phyloP scores from a whole-genome alignment of 1,140 invertebrate species.

The Cataglyphis hispanica region DNA sequence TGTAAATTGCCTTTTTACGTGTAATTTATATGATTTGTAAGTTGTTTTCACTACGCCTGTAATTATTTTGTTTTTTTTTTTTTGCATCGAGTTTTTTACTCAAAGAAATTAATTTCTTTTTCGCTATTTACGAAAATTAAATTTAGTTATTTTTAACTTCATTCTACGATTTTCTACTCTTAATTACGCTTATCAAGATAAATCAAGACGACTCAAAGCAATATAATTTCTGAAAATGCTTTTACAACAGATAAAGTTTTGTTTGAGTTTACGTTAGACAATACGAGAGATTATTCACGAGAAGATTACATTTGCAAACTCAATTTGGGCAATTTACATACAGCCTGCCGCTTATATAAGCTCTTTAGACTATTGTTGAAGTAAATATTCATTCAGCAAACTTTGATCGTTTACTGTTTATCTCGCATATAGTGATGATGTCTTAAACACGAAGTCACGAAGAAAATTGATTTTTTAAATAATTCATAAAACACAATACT shows the following conservation, averaged over 20 bases:
- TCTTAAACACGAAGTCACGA: not conserved
- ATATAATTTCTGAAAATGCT: constrained; percentile 27
- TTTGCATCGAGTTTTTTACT: not conserved
- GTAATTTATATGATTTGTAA: not conserved
- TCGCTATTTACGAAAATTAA: too few species aligned
- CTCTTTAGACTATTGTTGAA: not conserved
- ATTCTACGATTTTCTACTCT: not conserved
- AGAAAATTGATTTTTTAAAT: constrained; percentile 25
- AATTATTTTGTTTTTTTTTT: not conserved
- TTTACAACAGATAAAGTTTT: constrained; percentile 10
- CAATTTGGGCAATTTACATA: constrained; percentile 26
- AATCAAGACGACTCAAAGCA: not conserved
- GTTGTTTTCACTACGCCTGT: not conserved
- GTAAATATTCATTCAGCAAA: not conserved
- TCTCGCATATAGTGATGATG: not conserved
- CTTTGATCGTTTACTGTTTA: not conserved
- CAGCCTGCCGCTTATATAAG: not conserved
- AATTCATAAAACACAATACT: constrained; percentile 37
- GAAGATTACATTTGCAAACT: constrained; percentile 16
- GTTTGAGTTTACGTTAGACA: constrained; percentile 15
- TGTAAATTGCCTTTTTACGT: constrained; percentile 20
- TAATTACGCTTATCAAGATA: constrained; percentile 9
- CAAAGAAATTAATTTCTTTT: too few species aligned
- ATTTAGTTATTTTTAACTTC: too few species aligned
- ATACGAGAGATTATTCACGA: constrained; percentile 19